Base-by-base conservation (phyloP, 2,888 invertebrate species). In the Idaea straminata region DNA sequence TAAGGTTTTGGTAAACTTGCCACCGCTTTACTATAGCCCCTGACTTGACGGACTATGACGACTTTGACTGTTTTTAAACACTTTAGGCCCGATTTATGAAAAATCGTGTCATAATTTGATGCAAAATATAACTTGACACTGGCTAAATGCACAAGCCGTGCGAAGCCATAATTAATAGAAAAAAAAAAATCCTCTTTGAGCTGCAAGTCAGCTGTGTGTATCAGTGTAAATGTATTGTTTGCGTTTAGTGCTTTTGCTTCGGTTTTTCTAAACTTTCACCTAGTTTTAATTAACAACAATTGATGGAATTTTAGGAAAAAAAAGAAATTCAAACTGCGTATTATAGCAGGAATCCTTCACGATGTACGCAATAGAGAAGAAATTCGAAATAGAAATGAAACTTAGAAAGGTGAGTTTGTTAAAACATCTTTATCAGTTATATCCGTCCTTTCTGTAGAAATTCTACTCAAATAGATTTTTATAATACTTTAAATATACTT, bases 381-480 rank as follows among this genome's bases (percentile, higher is more conserved):
- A 94, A 81, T 91, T 93, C 64, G 94, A 94, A 85, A 94, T 94
- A 71, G 94, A 94, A 82, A 94, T 92, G 87, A 94, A 94, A 83
- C 83, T 95, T 64, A 93, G 94, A 80, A 94, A 94, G 93, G 94
- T 94, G 77, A 72, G 71, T 76, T 69, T 69, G 57, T 15, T 13
- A 2, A 57, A 10, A 47, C 13, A 1, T 10, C 25, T 57, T 5
- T 47, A 3, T 13, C 16, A 16, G 10, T 47, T 62, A 3, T 10
- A 47, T 13, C 7, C 10, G 4, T 13, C 10, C 10, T 47, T 25
- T 25, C 25, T 25, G 25, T 25, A 25, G 25, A 47, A 47, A 13
- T 10, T 10, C 13, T 47, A 47, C 47, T 47, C 47, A 47, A 47
- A 13, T 10, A 10, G 7, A 47, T 47, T 47, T 47, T 1, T 25